Evolutionary conservation across 2,797 vertebrate genomes (phyloP).

Genomic region (Silurus aristotelis): DNA sequence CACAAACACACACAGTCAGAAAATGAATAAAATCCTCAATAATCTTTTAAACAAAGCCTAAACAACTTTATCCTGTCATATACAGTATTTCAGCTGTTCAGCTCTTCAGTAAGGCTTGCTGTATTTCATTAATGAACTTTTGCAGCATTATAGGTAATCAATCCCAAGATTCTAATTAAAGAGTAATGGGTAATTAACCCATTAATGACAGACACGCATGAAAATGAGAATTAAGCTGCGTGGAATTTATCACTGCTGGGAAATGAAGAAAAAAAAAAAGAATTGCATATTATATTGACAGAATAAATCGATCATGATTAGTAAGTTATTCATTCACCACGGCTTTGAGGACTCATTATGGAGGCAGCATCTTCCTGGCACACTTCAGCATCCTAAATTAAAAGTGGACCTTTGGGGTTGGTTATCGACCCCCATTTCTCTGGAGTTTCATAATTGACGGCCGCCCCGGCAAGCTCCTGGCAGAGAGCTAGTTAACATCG

Average conservation of each 20-base stretch:
- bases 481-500: constrained; percentile 20
- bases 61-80: neutral
- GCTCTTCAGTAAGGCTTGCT: neutral
- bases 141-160: constrained; percentile 51
- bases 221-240: constrained; percentile 43
- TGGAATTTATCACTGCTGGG: constrained; percentile 26
- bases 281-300: constrained; percentile 53
- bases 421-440: constrained; percentile 16
- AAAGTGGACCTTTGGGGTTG: constrained; percentile 22
- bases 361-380: constrained; percentile 20
- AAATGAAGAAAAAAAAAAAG: neutral
- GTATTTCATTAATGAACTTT: constrained; percentile 33
- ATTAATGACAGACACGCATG: constrained; percentile 57
- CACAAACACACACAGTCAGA: neutral
- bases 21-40: neutral
- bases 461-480: neutral
- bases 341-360: constrained; percentile 44
- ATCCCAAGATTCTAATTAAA: constrained; percentile 59
- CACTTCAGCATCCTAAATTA: constrained; percentile 22
- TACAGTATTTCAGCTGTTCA: constrained; percentile 1
- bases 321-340: constrained; percentile 58
- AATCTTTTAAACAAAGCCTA: neutral
- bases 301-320: constrained; percentile 55
- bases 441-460: constrained; percentile 31
- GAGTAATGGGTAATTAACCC: constrained; percentile 56